Conservation (phyloP, 2,888 invertebrate genomes). For the Eilema caniola region DNA sequence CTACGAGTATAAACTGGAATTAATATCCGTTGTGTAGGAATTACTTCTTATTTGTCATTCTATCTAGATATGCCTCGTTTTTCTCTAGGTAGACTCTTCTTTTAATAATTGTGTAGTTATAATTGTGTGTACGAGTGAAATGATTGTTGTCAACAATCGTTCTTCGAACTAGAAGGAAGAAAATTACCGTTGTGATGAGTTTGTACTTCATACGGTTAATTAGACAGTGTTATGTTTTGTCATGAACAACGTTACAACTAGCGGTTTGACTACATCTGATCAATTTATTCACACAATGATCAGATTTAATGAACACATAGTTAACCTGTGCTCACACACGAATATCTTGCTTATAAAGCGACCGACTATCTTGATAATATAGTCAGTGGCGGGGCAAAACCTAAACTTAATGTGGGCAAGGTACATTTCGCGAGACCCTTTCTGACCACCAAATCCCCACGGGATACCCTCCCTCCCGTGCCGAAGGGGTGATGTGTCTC, state of each 20-base stretch:
- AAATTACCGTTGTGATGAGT: conserved; percentile 39
- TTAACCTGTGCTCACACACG: too few species aligned
- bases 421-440: too few species aligned
- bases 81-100: conserved; percentile 48
- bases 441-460: too few species aligned
- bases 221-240: conserved; percentile 3
- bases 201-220: conserved; percentile 15
- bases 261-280: background rate
- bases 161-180: conserved; percentile 52
- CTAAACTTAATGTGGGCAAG: too few species aligned
- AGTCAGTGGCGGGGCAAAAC: too few species aligned
- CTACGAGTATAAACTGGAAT: conserved; percentile 21
- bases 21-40: conserved; percentile 31
- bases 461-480: too few species aligned
- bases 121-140: conserved; percentile 42
- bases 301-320: background rate
- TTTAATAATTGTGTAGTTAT: too few species aligned
- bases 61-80: conserved; percentile 50
- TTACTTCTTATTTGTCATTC: conserved; percentile 42
- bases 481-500: too few species aligned
- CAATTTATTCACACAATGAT: background rate
- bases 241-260: background rate
- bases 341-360: too few species aligned
- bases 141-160: conserved; percentile 39
- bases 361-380: too few species aligned